Conservation (phyloP, 2,888 invertebrate genomes). For the Euproctis similis region DNA sequence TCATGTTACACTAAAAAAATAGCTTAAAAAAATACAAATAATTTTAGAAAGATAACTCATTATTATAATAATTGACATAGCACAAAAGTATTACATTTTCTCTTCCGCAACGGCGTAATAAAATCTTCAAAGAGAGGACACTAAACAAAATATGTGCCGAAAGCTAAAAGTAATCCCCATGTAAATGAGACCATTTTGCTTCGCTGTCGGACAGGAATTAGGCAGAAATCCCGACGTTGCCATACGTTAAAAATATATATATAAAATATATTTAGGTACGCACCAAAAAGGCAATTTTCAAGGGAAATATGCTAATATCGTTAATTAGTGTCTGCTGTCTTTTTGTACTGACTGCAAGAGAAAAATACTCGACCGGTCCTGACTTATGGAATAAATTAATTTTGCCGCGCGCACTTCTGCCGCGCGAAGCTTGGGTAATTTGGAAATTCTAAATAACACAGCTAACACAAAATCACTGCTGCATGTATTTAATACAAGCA, state of each 20-base stretch:
- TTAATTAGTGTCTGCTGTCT: conserved; percentile 68
- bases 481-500: conserved; percentile 2
- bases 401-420: conserved; percentile 64
- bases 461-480: conserved; percentile 25
- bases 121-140: background rate
- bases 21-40: no score
- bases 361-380: conserved; percentile 58
- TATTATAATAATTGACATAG: no score
- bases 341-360: conserved; percentile 48
- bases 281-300: conserved; percentile 42
- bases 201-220: conserved; percentile 38
- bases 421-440: no score
- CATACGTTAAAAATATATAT: conserved; percentile 33
- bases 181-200: conserved; percentile 40
- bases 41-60: no score
- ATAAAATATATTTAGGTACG: conserved; percentile 30
- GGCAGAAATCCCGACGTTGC: conserved; percentile 36
- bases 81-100: no score
- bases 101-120: no score
- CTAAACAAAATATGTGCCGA: conserved; percentile 8
- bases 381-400: conserved; percentile 68
- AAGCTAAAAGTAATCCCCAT: conserved; percentile 29
- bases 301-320: conserved; percentile 66
- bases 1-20: no score
- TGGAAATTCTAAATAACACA: conserved; percentile 45